phyloP scores from a whole-genome alignment of 2,113 vertebrate species.

The rabbit (Oryctolagus cuniculus) region DNA sequence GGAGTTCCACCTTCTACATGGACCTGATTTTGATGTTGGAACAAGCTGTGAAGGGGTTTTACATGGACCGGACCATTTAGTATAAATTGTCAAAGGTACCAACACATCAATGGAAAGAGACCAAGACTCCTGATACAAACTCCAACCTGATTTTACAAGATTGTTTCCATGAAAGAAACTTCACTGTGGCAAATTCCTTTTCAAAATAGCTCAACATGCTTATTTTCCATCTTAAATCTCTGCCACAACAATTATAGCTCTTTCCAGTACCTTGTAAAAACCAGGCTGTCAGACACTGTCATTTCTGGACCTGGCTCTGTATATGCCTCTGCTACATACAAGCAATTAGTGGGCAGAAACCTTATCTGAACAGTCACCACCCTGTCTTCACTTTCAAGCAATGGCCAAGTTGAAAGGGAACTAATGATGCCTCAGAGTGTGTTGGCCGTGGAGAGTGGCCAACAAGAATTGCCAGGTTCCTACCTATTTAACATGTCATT shows the following conservation, averaged over 20 bases:
- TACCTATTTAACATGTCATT: slow-evolving; percentile 61
- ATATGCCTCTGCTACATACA: slow-evolving; percentile 58
- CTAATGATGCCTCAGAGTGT: slow-evolving; percentile 43
- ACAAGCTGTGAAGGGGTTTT: slow-evolving; percentile 3
- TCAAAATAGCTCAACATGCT: slow-evolving; percentile 71
- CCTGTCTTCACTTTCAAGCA: slow-evolving; percentile 70
- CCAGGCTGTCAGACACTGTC: slow-evolving; percentile 74
- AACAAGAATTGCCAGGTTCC: slow-evolving; percentile 62
- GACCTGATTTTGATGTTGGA: slow-evolving; percentile 21
- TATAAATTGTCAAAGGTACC: slow-evolving; percentile 60
- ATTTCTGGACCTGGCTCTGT: slow-evolving; percentile 74
- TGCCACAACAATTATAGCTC: slow-evolving; percentile 64
- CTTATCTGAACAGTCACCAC: slow-evolving; percentile 70
- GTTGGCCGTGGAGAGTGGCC: slow-evolving; percentile 55
- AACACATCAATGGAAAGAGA: slow-evolving; percentile 56
- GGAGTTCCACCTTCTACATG: slow-evolving; percentile 33
- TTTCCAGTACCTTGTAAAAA: slow-evolving; percentile 67
- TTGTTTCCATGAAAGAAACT: slow-evolving; percentile 63
- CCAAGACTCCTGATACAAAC: slow-evolving; percentile 35
- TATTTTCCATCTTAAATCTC: slow-evolving; percentile 72
- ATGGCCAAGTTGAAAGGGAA: slow-evolving; percentile 55
- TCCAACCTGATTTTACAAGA: slow-evolving; percentile 43
- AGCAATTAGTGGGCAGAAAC: slow-evolving; percentile 77
- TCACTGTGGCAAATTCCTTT: slow-evolving; percentile 61
- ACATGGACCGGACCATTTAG: background rate